Conservation (phyloP, 2,888 invertebrate genomes). For the Rhingia campestris region DNA sequence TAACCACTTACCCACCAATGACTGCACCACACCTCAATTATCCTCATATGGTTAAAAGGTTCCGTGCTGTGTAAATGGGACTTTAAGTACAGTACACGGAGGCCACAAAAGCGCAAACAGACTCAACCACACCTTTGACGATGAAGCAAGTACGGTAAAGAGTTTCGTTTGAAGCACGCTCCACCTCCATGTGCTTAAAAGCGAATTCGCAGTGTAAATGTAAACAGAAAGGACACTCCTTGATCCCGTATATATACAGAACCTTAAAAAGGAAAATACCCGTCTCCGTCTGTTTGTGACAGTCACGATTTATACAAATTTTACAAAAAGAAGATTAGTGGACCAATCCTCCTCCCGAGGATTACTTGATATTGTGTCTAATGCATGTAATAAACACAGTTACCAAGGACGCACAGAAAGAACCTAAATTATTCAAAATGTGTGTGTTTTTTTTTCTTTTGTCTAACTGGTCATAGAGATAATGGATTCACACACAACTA, state of each 20-base stretch:
- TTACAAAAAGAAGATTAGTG: slow-evolving; percentile 7
- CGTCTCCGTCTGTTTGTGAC: slow-evolving; percentile 39
- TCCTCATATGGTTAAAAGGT: slow-evolving; percentile 4
- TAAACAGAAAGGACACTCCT: slow-evolving; percentile 20
- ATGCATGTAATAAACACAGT: slow-evolving; percentile 14
- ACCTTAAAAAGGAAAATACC: slow-evolving; percentile 12
- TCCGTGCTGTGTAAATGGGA: slow-evolving; percentile 7
- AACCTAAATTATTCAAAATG: slow-evolving; percentile 52
- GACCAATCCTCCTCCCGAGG: background rate
- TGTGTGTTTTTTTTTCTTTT: slow-evolving; percentile 41
- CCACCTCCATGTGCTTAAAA: background rate
- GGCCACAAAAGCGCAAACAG: slow-evolving; percentile 31
- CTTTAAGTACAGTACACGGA: slow-evolving; percentile 29
- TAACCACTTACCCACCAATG: background rate
- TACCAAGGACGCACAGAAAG: slow-evolving; percentile 26
- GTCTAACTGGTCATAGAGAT: slow-evolving; percentile 9
- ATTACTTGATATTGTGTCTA: slow-evolving; percentile 15
- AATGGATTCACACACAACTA: slow-evolving; percentile 36
- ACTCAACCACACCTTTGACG: slow-evolving; percentile 31
- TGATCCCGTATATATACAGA: background rate
- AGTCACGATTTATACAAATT: slow-evolving; percentile 42
- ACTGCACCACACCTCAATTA: slow-evolving; percentile 39
- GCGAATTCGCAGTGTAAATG: slow-evolving; percentile 15
- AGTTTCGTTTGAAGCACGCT: background rate
- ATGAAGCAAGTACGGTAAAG: slow-evolving; percentile 2